Base-by-base conservation (phyloP, 1,140 invertebrate genomes). In the Oreohelix idahoensis region DNA sequence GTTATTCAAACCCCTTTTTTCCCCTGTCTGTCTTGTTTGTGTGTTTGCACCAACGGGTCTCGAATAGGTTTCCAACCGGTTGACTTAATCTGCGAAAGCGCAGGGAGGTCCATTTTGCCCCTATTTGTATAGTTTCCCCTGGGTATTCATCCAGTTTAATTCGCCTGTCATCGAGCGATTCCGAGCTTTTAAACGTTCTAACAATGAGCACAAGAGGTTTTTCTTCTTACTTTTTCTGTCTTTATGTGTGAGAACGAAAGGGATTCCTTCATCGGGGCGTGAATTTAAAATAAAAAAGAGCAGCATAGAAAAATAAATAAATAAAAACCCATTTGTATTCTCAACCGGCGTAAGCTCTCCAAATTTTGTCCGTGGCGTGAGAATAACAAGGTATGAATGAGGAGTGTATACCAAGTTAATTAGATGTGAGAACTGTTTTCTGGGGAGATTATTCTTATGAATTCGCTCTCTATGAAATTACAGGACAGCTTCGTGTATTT, bases 61-160 rank as follows among this genome's bases (percentile, higher is more conserved):
- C 26, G 10, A 15, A 58, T n/a, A 58, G 53, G 26, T 15, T 71
- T 71, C n/a, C n/a, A 49, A 23, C 73, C 42, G 15, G 42, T 75
- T 75, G 42, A 5, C 73, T 45, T 75, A 39, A 75, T 42, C 42
- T 45, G 42, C 38, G 1, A 26, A 75, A 45, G 10, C 73, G 10
- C 17, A n/a, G 73, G 73, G 73, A 75, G 73, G 73, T 75, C 73
- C n/a, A 75, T 75, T 49, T 45, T 49, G 5, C n/a, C 8, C 20
- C 39, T 75, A 29, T 75, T 75, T 75, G 73, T 75, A 39, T 39
- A 29, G 42, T 45, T 49, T 71, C n/a, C 42, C 39, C 17, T 11
- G 1, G 38, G 38, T n/a, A 75, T 75, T 75, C 11, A 75, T 39
- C 15, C 38, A 5, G 13, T 45, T 45, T 45, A 39, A 45, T 42